These are phyloP conservation scores for Pogonomyrmex barbatus DNA, from an alignment of 1,140 invertebrate species.

Conservation along the genomic window DNA sequence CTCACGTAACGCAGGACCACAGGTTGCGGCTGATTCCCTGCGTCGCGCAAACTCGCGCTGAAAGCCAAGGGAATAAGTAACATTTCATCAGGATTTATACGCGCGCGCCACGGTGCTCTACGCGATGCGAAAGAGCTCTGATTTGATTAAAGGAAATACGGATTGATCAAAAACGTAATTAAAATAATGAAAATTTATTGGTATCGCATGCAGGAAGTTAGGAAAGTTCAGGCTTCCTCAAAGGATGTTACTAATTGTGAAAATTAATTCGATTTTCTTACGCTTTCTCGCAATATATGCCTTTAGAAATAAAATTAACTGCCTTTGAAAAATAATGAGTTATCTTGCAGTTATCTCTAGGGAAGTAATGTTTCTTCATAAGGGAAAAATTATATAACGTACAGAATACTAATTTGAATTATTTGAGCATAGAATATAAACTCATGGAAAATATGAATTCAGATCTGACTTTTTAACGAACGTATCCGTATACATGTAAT, in stretches of 20 bases:
- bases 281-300: background rate
- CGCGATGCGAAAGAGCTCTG: background rate
- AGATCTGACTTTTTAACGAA: background rate
- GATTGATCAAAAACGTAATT: background rate
- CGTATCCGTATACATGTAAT: background rate
- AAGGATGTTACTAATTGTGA: conserved; percentile 12
- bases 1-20: conserved; percentile 74
- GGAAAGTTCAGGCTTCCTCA: background rate
- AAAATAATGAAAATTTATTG: conserved; percentile 18
- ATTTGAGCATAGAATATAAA: background rate
- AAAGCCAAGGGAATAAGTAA: background rate
- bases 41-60: conserved; percentile 53
- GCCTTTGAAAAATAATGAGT: background rate
- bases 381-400: background rate
- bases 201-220: background rate
- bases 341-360: background rate
- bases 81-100: background rate
- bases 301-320: conserved; percentile 3
- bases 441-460: background rate
- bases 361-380: background rate
- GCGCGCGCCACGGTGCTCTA: too few species aligned
- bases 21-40: conserved; percentile 58
- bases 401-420: background rate
- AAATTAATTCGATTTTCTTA: conserved; percentile 33
- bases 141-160: background rate